Base-by-base conservation (phyloP, 2,113 vertebrate species). In the Sinocyclocheilus anophthalmus region DNA sequence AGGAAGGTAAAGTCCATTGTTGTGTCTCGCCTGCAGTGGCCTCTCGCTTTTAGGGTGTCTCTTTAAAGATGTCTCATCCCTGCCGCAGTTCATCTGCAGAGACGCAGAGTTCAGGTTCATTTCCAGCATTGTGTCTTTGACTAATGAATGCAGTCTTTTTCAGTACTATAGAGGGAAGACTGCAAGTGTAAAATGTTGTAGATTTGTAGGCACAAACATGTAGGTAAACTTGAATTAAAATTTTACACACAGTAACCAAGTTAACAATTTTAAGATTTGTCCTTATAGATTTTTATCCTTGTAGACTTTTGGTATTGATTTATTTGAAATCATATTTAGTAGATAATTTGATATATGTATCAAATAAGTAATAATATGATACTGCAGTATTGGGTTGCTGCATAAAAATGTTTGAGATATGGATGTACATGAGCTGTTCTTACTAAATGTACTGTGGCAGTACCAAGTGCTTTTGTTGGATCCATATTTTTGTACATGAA, bases 1-100 rank as follows among this genome's bases (percentile, higher is more conserved):
- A 78, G 57, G 81, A 75, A 88, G 87, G 85, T 90, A 81, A 63
- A 76, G 81, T 55, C 81, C 81, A 86, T 89, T 89, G 88, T 89
- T 87, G 84, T 61, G 61, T 84, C 63, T 75, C 30, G 42, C 57
- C 61, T 90, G 67, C 48, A 94, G 97, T 96, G 94, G 94, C 96
- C 14, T 84, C 61, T 87, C 45, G 18, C 4, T 55, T 81, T 70
- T 42, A 67, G 63, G 45, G 76, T 26, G 20, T 22, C 55, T 75
- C 78, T 65, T 84, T 53, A 84, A 81, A 86, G 59, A 67, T 7
- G 50, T 18, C 69, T 18, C 63, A 42, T 76, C 20, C 33, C 39
- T 30, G 75, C 48, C 13, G 65, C 53, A 37, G 67, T 76, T 57
- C 59, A 72, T 81, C 11, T 76, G 48, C 48, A 77, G 48, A 77